These are phyloP conservation scores for Pecten maximus DNA, from an alignment of 2,888 invertebrate genomes.

Conservation along the genomic window DNA sequence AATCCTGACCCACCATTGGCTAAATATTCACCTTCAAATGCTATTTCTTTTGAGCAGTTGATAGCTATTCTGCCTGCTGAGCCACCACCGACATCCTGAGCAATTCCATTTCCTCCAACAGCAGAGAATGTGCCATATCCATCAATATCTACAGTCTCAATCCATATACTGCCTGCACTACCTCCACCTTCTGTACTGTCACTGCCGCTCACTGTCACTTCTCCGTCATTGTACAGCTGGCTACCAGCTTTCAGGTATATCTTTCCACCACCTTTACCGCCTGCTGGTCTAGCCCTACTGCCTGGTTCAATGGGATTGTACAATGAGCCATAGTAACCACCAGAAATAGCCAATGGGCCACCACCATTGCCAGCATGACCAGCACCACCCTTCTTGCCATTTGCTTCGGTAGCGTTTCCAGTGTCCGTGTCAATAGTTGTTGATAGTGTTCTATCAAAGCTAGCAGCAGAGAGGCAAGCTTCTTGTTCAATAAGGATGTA, in stretches of 20 bases:
- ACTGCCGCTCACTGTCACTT: constrained; percentile 68
- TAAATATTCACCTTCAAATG: constrained; percentile 65
- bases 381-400: constrained; percentile 63
- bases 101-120: constrained; percentile 63
- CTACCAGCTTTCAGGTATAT: constrained; percentile 65
- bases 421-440: constrained; percentile 59
- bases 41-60: constrained; percentile 57
- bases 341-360: constrained; percentile 53
- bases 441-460: constrained; percentile 60
- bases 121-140: constrained; percentile 67
- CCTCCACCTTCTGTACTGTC: constrained; percentile 67
- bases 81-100: constrained; percentile 64
- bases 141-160: constrained; percentile 64
- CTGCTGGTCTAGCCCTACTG: constrained; percentile 61
- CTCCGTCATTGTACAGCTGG: constrained; percentile 70
- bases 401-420: constrained; percentile 55
- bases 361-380: constrained; percentile 72
- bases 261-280: constrained; percentile 71
- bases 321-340: constrained; percentile 68
- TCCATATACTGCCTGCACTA: constrained; percentile 73
- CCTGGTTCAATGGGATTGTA: constrained; percentile 68
- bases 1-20: constrained; percentile 65
- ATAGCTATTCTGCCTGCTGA: constrained; percentile 71
- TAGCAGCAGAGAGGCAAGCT: constrained; percentile 66
- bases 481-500: constrained; percentile 67